phyloP scores from a whole-genome alignment of 37 sponge, comb jelly and placozoan genomes.

The Petrosia ficiformis region DNA sequence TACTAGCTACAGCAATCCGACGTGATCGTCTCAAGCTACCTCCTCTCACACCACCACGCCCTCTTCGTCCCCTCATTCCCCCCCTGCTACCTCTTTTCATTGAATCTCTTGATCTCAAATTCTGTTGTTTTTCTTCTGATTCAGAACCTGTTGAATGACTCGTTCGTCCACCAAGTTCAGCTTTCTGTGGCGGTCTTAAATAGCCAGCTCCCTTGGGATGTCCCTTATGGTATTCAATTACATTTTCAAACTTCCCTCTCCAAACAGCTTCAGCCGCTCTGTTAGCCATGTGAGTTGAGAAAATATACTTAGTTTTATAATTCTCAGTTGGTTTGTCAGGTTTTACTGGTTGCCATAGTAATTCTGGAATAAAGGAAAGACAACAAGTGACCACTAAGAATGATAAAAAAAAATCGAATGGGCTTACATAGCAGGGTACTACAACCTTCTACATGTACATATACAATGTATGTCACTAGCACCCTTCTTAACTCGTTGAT shows the following conservation, averaged over 20 bases:
- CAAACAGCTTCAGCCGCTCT: conserved; percentile 71
- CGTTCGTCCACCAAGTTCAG: not conserved
- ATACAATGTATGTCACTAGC: too few relatives aligned
- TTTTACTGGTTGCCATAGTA: conserved; percentile 61
- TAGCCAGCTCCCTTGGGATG: conserved; percentile 53
- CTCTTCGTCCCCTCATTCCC: not conserved
- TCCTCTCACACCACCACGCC: not conserved
- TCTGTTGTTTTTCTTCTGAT: not conserved
- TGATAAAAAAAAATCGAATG: not conserved
- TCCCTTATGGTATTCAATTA: conserved; percentile 64
- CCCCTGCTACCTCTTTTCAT: not conserved
- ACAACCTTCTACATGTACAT: too few relatives aligned
- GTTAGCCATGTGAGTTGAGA: conserved; percentile 79
- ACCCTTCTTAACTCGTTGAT: too few relatives aligned
- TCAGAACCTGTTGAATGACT: not conserved
- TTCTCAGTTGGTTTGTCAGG: conserved; percentile 7
- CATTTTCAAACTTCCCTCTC: conserved; percentile 23
- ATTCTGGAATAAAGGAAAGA: conserved; percentile 17
- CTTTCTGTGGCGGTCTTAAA: not conserved
- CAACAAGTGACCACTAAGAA: not conserved
- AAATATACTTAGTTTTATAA: conserved; percentile 48
- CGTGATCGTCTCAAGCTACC: not conserved
- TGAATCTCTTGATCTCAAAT: not conserved
- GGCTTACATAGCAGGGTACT: not conserved
- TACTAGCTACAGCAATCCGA: not conserved